Base-by-base conservation (phyloP, 2,113 vertebrate species). In the Colossoma macropomum region DNA sequence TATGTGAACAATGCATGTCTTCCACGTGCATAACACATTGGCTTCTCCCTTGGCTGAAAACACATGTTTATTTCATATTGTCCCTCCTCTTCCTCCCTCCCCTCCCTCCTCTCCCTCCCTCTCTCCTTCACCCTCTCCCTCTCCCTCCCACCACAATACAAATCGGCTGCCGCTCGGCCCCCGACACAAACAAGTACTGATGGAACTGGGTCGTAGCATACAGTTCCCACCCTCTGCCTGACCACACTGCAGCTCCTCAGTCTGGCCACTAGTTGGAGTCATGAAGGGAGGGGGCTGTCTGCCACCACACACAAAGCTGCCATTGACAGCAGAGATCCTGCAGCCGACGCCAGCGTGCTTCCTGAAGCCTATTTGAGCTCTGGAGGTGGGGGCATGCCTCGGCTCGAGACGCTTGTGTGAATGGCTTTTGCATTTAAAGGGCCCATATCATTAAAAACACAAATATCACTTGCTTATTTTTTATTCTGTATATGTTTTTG, bases 161-260 rank as follows among this genome's bases (percentile, higher is more conserved):
- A 34, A 87, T 90, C 89, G 89, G 90, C 89, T 89, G 85, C 84
- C 23, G 50, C 85, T 17, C 79, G 74, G 83, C 85, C 87, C 86
- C 86, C 87, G 88, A 92, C 89, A 90, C 90, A 91, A 92, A 93
- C 89, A 89, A 86, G 88, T 88, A 89, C 84, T 92, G 92, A 94
- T 92, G 88, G 92, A 94, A 92, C 91, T 93, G 91, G 92, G 92
- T 93, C 92, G 88, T 87, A 83, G 76, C 88, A 19, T 73, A 78
- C 77, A 85, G 75, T 89, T 88, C 90, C 70, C 66, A 80, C 69
- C 66, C 80, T 75, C 76, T 76, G 83, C 74, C 86, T 81, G 75
- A 89, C 85, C 89, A 88, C 32, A 62, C 52, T 16, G 81, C 83
- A 62, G n/a, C 23, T 27, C 30, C 84, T 50, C n/a, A 27, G 72